Conservation (phyloP, 1,140 invertebrate genomes). For the Propsilocerus akamusi region DNA sequence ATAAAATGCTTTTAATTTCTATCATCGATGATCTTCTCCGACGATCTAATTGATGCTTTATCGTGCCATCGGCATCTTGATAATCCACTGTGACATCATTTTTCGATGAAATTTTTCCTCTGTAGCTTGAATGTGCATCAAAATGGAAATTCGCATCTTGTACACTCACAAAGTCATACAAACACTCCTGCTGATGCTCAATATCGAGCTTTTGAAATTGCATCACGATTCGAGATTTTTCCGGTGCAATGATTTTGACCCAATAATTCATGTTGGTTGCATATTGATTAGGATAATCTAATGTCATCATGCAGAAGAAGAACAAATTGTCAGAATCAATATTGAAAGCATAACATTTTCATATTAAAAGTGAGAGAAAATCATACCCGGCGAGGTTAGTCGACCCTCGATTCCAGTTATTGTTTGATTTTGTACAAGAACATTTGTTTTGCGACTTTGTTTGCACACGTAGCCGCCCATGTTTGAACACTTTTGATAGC, state of each 20-base stretch:
- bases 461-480: conserved; percentile 47
- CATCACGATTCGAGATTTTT: conserved; percentile 38
- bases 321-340: neutral
- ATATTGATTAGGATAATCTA: conserved; percentile 43
- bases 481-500: conserved; percentile 29
- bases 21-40: conserved; percentile 12
- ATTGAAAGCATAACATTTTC: neutral
- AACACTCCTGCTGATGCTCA: conserved; percentile 50
- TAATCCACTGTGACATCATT: neutral
- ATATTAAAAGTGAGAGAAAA: no score
- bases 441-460: conserved; percentile 18
- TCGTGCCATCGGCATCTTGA: neutral
- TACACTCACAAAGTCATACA: conserved; percentile 47
- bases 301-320: conserved; percentile 28
- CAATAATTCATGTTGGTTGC: conserved; percentile 46
- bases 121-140: neutral
- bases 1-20: conserved; percentile 1
- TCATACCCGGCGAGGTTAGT: conserved; percentile 12
- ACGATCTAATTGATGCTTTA: neutral
- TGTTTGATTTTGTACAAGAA: conserved; percentile 24
- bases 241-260: conserved; percentile 35
- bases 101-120: conserved; percentile 5
- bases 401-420: conserved; percentile 30
- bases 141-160: conserved; percentile 8
- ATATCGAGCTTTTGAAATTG: conserved; percentile 45